These are phyloP conservation scores for Herminia tarsipennalis DNA, from an alignment of 2,888 invertebrate species.

Conservation along the genomic window DNA sequence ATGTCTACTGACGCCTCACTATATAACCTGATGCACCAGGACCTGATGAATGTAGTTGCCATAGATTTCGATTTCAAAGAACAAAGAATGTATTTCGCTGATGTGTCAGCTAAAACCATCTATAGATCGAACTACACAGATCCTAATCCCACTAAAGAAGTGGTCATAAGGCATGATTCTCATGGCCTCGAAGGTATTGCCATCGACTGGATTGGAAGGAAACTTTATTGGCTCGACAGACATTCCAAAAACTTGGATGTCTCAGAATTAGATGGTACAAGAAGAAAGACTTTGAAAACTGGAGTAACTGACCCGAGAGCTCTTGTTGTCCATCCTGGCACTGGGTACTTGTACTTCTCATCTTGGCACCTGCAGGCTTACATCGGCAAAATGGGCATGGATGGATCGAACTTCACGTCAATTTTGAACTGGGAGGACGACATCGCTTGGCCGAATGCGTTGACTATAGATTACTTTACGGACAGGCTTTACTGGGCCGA, in stretches of 20 bases:
- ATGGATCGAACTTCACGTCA: constrained; percentile 95
- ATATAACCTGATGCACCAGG: constrained; percentile 96
- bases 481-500: constrained; percentile 99
- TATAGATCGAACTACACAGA: constrained; percentile 89
- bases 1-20: constrained; percentile 95
- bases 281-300: constrained; percentile 94
- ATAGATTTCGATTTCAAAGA: constrained; percentile 96
- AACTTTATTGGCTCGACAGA: constrained; percentile 98
- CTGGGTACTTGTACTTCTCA: constrained; percentile 96
- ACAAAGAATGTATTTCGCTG: constrained; percentile 96
- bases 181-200: constrained; percentile 99
- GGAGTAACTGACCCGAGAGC: constrained; percentile 97
- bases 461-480: constrained; percentile 98
- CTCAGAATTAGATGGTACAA: constrained; percentile 96
- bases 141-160: constrained; percentile 89
- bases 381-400: constrained; percentile 98
- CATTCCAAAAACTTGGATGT: constrained; percentile 98
- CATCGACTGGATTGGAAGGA: constrained; percentile 98
- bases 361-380: constrained; percentile 98
- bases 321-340: constrained; percentile 97
- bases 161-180: constrained; percentile 96
- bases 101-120: constrained; percentile 98
- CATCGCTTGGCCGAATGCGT: constrained; percentile 99
- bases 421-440: constrained; percentile 97
- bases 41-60: constrained; percentile 98